A percentile compares a stretch with the other conserved stretches of the same genome.
phyloP scores from a whole-genome alignment of 2,113 vertebrate genomes.

The Notothenia coriiceps region DNA sequence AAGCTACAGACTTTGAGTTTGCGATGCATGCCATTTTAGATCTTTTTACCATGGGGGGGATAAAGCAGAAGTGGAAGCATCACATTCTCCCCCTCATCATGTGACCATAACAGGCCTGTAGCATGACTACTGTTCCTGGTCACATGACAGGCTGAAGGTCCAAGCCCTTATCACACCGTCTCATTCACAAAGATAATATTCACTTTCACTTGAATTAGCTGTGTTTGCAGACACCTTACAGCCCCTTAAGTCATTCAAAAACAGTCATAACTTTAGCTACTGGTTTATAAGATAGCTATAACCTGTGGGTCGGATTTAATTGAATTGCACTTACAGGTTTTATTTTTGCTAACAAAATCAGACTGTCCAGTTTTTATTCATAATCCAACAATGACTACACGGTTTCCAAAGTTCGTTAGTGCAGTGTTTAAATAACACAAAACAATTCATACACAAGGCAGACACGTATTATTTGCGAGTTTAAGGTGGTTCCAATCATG shows the following conservation, averaged over 20 bases:
- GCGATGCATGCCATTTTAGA: constrained; percentile 34
- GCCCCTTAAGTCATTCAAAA: no score
- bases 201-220: not conserved
- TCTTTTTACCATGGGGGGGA: not conserved
- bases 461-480: no score
- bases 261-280: not conserved
- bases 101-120: constrained; percentile 66
- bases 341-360: no score
- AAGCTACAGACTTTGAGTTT: constrained; percentile 29
- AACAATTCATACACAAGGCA: no score
- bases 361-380: no score
- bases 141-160: not conserved
- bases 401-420: no score
- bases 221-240: not conserved
- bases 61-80: constrained; percentile 46
- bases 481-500: no score
- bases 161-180: not conserved
- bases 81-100: constrained; percentile 54
- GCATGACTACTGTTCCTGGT: constrained; percentile 15
- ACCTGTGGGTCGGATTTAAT: not conserved
- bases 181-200: not conserved
- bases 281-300: not conserved
- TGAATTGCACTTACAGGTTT: not conserved
- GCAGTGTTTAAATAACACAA: no score
- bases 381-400: no score